These are phyloP conservation scores for Pygocentrus nattereri DNA, from an alignment of 2,797 vertebrate genomes.

Conservation along the genomic window DNA sequence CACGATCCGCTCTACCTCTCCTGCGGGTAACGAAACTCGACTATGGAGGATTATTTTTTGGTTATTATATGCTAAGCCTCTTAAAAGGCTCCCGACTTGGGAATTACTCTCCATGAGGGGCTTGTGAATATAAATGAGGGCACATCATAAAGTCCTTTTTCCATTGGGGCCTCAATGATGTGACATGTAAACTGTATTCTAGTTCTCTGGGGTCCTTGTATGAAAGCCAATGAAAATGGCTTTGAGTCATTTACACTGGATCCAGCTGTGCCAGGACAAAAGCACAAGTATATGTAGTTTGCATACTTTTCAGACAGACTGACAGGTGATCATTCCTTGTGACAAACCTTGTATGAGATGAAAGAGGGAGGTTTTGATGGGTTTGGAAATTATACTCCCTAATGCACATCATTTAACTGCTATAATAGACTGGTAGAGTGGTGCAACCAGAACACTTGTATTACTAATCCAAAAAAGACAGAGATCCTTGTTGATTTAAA, in stretches of 20 bases:
- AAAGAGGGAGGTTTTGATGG: background rate
- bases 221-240: slow-evolving; percentile 28
- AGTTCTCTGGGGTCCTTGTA: slow-evolving; percentile 57
- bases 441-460: too few species aligned
- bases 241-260: slow-evolving; percentile 44
- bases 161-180: slow-evolving; percentile 58
- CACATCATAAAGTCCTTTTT: slow-evolving; percentile 62
- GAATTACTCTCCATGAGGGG: slow-evolving; percentile 59
- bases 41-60: slow-evolving; percentile 47
- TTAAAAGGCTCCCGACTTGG: slow-evolving; percentile 56
- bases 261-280: slow-evolving; percentile 11
- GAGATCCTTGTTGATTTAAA: too few species aligned
- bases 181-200: slow-evolving; percentile 59
- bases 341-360: background rate
- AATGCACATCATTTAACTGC: background rate
- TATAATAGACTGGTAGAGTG: too few species aligned
- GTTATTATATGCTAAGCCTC: slow-evolving; percentile 65
- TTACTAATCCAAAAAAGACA: too few species aligned
- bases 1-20: slow-evolving; percentile 26
- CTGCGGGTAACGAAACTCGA: slow-evolving; percentile 44
- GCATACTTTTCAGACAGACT: slow-evolving; percentile 1
- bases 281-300: background rate
- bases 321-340: background rate
- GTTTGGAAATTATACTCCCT: background rate
- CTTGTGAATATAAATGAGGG: slow-evolving; percentile 71